phyloP scores from a whole-genome alignment of 2,113 vertebrate species.

The Leptocoma aspasia region DNA sequence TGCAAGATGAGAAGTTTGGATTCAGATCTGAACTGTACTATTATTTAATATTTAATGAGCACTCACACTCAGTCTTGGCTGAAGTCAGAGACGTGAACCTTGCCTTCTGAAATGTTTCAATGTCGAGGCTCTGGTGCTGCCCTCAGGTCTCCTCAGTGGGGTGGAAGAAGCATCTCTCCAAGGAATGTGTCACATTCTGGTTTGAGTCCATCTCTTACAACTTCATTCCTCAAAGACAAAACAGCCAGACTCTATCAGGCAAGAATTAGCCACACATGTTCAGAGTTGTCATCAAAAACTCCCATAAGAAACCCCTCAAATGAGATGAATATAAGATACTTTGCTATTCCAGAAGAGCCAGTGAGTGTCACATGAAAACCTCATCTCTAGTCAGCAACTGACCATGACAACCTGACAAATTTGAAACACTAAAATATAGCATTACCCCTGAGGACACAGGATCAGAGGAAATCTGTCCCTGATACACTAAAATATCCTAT shows the following conservation, averaged over 20 bases:
- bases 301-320: background rate
- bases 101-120: background rate
- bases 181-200: background rate
- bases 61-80: background rate
- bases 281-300: background rate
- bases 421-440: background rate
- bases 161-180: background rate
- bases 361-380: background rate
- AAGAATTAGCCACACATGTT: background rate
- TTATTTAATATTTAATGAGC: slow-evolving; percentile 41
- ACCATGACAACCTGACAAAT: background rate
- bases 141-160: background rate
- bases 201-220: background rate
- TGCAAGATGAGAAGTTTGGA: slow-evolving; percentile 59
- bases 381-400: background rate
- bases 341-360: background rate
- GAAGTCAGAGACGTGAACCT: background rate
- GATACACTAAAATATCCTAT: background rate
- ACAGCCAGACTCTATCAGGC: background rate
- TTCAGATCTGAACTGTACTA: background rate
- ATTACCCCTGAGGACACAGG: background rate
- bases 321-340: background rate
- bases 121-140: background rate
- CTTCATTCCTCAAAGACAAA: background rate
- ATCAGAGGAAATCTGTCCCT: background rate